Evolutionary conservation across 2,888 invertebrate species (phyloP), one percentile per base, ranked within the genome.

Genomic region (Lepidocyrtinus sp.): DNA sequence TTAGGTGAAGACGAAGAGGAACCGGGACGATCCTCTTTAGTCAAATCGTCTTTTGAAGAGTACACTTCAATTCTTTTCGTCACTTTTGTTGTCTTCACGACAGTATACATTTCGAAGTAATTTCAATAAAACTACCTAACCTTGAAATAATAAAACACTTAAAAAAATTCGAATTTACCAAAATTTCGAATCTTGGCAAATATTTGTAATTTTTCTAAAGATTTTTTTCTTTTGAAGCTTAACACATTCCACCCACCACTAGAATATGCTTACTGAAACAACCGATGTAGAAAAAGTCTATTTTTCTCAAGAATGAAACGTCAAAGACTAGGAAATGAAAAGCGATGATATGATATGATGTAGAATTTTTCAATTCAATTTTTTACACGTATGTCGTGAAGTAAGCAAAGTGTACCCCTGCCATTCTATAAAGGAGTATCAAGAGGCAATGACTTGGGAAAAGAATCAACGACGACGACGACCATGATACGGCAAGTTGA

Each of bases 311-410:
- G 5, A 36, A 36, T 36, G 36, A 65, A 62, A 76, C 64, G 65
- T 71, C 71, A 71, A 70, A 70, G 64, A 76, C 63, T 76, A 76
- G 76, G 76, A 76, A 76, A 76, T 76, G 76, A 76, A 76, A 36
- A 7, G 36, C 63, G 70, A 76, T 70, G 76, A 76, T 71, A 76
- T 76, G 76, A 76, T 71, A 36, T 36, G 36, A 36, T 36, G 36
- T 7, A 12, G 36, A 36, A 36, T n/a, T n/a, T n/a, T n/a, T n/a
- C n/a, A n/a, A n/a, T 36, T 36, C 5, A 36, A 36, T 36, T 36
- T 36, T 36, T 7, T 36, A 7, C 36, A 7, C 12, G 5, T 36
- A 36, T 36, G 36, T 36, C 36, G 36, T 36, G 36, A 36, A 36
- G 36, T 36, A 36, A 36, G 12, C 5, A 36, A 7, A 36, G 12